These are phyloP conservation scores for Mastigias papua DNA, from an alignment of 30 jellyfish, hydroid and myxozoan species.

Conservation along the genomic window DNA sequence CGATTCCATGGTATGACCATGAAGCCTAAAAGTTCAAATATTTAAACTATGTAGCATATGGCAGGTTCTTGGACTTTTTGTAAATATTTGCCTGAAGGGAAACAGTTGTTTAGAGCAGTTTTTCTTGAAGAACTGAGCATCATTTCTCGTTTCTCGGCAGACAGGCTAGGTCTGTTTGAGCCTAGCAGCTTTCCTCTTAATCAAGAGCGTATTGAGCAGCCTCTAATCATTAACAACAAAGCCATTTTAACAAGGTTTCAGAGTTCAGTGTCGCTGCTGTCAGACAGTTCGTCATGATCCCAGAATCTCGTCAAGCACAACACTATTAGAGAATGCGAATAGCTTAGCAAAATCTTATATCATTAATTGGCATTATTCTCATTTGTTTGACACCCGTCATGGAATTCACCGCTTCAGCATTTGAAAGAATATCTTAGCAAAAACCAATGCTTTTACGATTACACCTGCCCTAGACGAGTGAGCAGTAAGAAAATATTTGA, in stretches of 20 bases:
- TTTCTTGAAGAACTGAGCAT: too few species aligned
- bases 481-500: constrained; percentile 31
- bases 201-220: too few species aligned
- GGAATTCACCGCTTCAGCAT: neutral
- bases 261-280: neutral
- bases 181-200: too few species aligned
- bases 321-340: neutral
- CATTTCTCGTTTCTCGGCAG: too few species aligned
- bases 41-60: too few species aligned
- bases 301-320: neutral
- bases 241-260: neutral
- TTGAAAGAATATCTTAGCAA: neutral
- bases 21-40: too few species aligned
- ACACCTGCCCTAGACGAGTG: constrained; percentile 52
- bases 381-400: neutral
- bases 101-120: too few species aligned
- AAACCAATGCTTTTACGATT: constrained; percentile 17
- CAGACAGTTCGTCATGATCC: neutral
- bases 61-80: too few species aligned
- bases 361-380: neutral
- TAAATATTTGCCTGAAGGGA: too few species aligned
- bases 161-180: too few species aligned
- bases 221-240: too few species aligned
- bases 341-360: neutral
- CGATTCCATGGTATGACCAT: too few species aligned